A percentile compares a stretch with the other conserved stretches of the same genome.
Evolutionary conservation across 2,797 vertebrate species (phyloP).

Genomic region (Artibeus jamaicensis): DNA sequence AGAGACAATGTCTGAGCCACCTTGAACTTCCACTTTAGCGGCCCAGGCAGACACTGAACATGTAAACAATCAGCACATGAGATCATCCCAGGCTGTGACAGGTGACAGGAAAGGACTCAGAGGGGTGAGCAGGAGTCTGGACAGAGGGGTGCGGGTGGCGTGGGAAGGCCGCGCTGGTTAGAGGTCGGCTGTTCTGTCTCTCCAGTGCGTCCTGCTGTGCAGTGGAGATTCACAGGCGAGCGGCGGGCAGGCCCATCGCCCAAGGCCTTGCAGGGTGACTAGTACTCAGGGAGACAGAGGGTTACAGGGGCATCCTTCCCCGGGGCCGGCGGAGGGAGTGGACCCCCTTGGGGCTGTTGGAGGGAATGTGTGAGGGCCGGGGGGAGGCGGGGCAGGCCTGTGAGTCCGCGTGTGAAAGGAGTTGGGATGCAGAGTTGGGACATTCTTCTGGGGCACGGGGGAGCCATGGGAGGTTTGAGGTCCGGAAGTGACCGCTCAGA

Average conservation of each 20-base stretch:
- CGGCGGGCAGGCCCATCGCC: neutral
- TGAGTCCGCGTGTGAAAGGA: neutral
- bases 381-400: neutral
- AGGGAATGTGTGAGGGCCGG: neutral
- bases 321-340: neutral
- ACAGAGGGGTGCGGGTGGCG: too few relatives aligned
- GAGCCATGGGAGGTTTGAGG: neutral
- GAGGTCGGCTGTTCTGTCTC: fast-evolving
- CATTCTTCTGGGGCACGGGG: neutral
- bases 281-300: neutral
- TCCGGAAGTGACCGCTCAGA: neutral
- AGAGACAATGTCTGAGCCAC: neutral
- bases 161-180: neutral
- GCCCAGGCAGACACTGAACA: neutral
- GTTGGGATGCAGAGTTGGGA: neutral
- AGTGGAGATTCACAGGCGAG: neutral
- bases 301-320: neutral
- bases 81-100: neutral
- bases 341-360: neutral
- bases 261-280: neutral
- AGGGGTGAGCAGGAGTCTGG: neutral
- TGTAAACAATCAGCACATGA: neutral
- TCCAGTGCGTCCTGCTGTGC: neutral
- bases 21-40: neutral
- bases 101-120: neutral